Base-by-base conservation (phyloP, 1,140 invertebrate species). In the Diorhabda sublineata region DNA sequence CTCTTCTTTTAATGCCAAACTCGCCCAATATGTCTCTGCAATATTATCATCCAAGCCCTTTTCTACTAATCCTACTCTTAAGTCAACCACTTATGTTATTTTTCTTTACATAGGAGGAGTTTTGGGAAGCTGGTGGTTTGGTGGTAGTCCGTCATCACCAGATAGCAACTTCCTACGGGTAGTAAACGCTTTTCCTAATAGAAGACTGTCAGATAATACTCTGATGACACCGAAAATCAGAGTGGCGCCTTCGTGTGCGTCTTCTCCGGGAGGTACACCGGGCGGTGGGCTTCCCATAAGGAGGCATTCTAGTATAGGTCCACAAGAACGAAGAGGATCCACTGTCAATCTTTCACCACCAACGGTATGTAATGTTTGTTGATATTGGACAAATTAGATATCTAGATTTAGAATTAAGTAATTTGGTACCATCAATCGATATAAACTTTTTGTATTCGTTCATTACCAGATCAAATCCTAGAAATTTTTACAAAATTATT, bases 141-240 rank as follows among this genome's bases (percentile, higher is more conserved):
- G 87, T 67, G 86, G 84, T 71, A 88, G 90, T 2, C 88, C 91
- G 0, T 91, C 90, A 41, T 90, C 90, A 44, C 91, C 91, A 41
- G 93, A 95, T 78, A 91, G 89, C 77, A 95, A 95, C 82, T 93
- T 94, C 82, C 83, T 96, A 76, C 87, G 92, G 58, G 94, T 96
- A 3, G 87, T 88, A 56, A 93, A 89, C 76, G 87, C 89, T 3
- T 92, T 93, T 78, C 89, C 92, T 26, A 94, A 89, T 78, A 88
- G 94, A 61, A 89, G 94, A 47, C 86, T 96, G 42, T 96, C 93
- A 3, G 94, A 97, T 82, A 96, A 96, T 81, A 94, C 93, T 42
- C 83, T 96, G 74, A 94, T 94, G 88, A 92, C 94, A 42, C 92
- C 93, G 7, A 95, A 92, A 83, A 95, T 94, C 72, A 86, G 90